phyloP scores from a whole-genome alignment of 1,140 invertebrate genomes.

The Orius insidiosus region DNA sequence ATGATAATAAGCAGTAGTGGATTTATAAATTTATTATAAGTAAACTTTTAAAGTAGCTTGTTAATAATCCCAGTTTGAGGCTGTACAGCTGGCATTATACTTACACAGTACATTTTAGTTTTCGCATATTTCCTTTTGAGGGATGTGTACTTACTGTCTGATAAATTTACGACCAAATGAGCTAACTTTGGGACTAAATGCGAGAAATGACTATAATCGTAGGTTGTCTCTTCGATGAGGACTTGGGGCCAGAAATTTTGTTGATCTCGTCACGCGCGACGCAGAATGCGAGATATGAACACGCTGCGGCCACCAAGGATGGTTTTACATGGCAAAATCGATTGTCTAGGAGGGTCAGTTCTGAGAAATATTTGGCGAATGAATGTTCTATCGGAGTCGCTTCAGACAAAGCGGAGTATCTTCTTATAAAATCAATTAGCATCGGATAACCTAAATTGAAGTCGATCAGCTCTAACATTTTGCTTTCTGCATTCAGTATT shows the following conservation, averaged over 20 bases:
- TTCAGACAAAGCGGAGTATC: background rate
- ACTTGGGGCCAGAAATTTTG: conserved; percentile 2
- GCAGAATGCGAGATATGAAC: conserved; percentile 49
- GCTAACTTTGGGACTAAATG: background rate
- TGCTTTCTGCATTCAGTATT: conserved; percentile 68
- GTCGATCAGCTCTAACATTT: conserved; percentile 53
- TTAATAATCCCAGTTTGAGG: conserved; percentile 10
- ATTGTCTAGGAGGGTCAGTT: conserved; percentile 70
- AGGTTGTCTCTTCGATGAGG: background rate
- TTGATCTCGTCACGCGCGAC: conserved; percentile 1
- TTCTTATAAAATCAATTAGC: conserved; percentile 2
- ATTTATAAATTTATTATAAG: background rate
- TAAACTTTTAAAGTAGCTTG: background rate
- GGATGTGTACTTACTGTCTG: background rate
- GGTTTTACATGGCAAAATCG: conserved; percentile 61
- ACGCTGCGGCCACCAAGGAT: conserved; percentile 59
- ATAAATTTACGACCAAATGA: background rate
- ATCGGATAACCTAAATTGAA: conserved; percentile 66
- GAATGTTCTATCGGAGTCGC: conserved; percentile 50
- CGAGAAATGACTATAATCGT: conserved; percentile 1
- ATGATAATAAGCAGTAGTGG: too few species aligned
- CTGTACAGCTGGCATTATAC: conserved; percentile 5
- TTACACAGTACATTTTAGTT: conserved; percentile 4
- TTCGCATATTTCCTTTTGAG: conserved; percentile 6
- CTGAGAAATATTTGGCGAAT: conserved; percentile 84